phyloP scores from a whole-genome alignment of 2,888 invertebrate genomes.

The Macrostomum cliftonense region DNA sequence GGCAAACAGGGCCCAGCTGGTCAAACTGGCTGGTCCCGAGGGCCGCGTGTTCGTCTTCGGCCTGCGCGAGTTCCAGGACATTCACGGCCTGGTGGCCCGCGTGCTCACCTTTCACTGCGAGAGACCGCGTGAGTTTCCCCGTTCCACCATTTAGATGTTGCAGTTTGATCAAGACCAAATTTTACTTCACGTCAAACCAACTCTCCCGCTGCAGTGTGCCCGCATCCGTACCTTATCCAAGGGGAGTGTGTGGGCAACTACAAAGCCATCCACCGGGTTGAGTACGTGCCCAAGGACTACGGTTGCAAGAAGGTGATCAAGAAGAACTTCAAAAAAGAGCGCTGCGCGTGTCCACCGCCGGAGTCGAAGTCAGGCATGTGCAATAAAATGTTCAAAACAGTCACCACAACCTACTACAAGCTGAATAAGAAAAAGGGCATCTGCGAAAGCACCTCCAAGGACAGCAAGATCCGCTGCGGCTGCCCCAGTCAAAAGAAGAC shows the following conservation, averaged over 20 bases:
- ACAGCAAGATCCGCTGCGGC: no score
- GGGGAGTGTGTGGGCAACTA: not conserved
- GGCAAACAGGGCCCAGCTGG: not conserved
- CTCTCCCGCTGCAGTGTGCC: not conserved
- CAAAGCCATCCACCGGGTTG: not conserved
- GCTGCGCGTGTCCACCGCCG: not conserved
- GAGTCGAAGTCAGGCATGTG: no score
- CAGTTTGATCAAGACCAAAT: no score
- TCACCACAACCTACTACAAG: no score
- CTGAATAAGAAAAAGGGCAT: no score
- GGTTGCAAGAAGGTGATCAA: not conserved
- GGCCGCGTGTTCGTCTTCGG: not conserved
- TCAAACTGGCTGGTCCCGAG: not conserved
- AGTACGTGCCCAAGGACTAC: not conserved
- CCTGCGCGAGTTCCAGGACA: not conserved
- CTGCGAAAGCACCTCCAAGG: no score
- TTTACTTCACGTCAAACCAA: no score
- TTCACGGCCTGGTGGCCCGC: constrained; percentile 1
- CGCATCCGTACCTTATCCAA: not conserved
- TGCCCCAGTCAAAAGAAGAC: no score
- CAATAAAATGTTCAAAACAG: no score
- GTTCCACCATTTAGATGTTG: no score
- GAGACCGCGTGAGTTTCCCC: not conserved
- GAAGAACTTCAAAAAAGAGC: not conserved
- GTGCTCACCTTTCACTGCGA: not conserved